Conservation (phyloP, 2,113 vertebrate genomes). For the Nansenia antarctica region DNA sequence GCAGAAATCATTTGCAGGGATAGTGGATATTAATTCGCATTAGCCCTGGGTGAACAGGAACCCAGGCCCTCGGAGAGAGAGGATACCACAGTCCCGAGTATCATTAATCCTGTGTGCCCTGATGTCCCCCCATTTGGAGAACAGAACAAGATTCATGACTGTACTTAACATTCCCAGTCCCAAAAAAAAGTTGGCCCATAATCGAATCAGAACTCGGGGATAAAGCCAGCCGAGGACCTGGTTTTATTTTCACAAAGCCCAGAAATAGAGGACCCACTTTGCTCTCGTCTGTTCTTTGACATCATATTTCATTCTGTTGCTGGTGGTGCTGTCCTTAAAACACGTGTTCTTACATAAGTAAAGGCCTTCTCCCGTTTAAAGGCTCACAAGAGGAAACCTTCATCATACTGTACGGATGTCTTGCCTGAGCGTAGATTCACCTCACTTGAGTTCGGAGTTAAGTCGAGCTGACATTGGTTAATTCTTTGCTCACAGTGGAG, state of each 20-base stretch:
- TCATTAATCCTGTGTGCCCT: conserved; percentile 43
- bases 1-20: conserved; percentile 43
- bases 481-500: too few species aligned
- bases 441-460: too few species aligned
- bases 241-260: conserved; percentile 14
- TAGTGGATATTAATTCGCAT: conserved; percentile 56
- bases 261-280: conserved; percentile 16
- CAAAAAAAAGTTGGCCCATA: conserved; percentile 14
- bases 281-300: background rate
- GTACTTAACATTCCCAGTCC: conserved; percentile 35
- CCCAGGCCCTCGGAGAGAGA: conserved; percentile 25
- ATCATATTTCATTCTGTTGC: background rate
- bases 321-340: background rate
- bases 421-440: background rate
- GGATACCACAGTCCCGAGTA: conserved; percentile 27
- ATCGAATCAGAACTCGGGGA: conserved; percentile 21
- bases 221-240: conserved; percentile 11
- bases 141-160: conserved; percentile 50
- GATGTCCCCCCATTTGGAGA: conserved; percentile 31
- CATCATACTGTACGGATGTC: background rate
- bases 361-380: background rate
- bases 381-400: background rate
- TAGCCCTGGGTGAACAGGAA: conserved; percentile 44
- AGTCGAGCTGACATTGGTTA: too few species aligned
- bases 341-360: background rate